phyloP scores from a whole-genome alignment of 2,797 vertebrate species.

The Semaprochilodus insignis region DNA sequence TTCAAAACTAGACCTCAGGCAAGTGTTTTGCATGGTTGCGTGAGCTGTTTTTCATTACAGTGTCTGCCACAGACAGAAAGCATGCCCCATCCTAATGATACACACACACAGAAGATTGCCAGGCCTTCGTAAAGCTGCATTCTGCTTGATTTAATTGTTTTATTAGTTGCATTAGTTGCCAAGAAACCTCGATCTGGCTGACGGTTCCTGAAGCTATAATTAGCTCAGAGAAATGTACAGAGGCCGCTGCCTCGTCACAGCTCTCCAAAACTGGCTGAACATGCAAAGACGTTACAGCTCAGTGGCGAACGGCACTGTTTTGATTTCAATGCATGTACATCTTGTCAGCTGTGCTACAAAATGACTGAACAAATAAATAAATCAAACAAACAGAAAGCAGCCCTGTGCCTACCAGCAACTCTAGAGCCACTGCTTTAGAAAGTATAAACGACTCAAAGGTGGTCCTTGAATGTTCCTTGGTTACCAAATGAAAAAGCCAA shows the following conservation, averaged over 20 bases:
- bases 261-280: neutral
- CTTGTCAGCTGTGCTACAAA: neutral
- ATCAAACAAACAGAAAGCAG: neutral
- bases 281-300: neutral
- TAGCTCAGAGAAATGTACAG: slow-evolving; percentile 25
- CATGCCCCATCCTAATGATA: neutral
- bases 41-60: slow-evolving; percentile 61
- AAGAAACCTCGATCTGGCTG: slow-evolving; percentile 32
- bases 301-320: neutral
- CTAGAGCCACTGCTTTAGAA: neutral
- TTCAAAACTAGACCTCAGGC: slow-evolving; percentile 32
- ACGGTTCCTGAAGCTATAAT: slow-evolving; percentile 17
- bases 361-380: too few species aligned
- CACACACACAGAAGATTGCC: neutral
- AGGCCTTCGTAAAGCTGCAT: neutral
- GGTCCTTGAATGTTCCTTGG: neutral
- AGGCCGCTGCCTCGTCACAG: neutral
- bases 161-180: slow-evolving; percentile 42
- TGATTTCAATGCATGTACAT: neutral
- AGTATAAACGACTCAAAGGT: neutral
- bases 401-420: neutral
- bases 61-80: neutral
- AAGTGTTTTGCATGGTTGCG: slow-evolving; percentile 82
- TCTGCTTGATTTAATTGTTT: slow-evolving; percentile 34
- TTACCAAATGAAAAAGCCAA: neutral